Base-by-base conservation (phyloP, 2,113 vertebrate species). In the Ameiurus melas region DNA sequence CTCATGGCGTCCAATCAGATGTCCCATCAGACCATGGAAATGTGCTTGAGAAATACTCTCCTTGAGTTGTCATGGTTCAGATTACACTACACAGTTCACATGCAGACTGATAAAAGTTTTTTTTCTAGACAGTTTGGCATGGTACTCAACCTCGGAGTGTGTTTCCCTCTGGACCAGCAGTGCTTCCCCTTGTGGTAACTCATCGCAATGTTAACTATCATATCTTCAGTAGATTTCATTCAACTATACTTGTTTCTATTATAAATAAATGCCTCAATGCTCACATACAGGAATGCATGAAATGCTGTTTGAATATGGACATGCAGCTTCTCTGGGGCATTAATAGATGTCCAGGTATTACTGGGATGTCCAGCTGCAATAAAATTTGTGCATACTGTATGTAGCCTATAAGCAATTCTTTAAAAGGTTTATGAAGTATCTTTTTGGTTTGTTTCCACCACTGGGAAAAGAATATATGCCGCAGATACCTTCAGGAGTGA, bases 111-210 rank as follows among this genome's bases (percentile, higher is more conserved):
- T 30, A 58, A 39, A 75, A 58, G 79, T 87, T 87, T 39, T 82
- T 82, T 39, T 83, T 71, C 43, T 39, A 87, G 78, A 33, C 78
- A 87, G 51, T 82, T 87, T 87, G 62, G 39, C 75, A 39, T 39
- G 20, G 30, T 39, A 39, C 70, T 87, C 22, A 55, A 25, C 22
- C 30, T 83, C 27, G 8, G 86, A 60, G 51, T 83, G 53, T 73
- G 25, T 66, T 27, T 82, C 77, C 77, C 22, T 39, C 47, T 81
- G 85, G 51, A 87, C 51, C 14, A 87, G 30, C 64, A 82, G 22
- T 83, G 62, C 43, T 58, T 68, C 39, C 78, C 86, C 86, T 20
- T 82, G 78, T 87, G 68, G 79, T 75, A 70, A 62, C 79, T 78
- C 47, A 36, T 33, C 1, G n/a, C 78, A 81, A 10, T 66, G 43